Conservation (phyloP, 2,113 vertebrate species). For the Chrysemys picta region DNA sequence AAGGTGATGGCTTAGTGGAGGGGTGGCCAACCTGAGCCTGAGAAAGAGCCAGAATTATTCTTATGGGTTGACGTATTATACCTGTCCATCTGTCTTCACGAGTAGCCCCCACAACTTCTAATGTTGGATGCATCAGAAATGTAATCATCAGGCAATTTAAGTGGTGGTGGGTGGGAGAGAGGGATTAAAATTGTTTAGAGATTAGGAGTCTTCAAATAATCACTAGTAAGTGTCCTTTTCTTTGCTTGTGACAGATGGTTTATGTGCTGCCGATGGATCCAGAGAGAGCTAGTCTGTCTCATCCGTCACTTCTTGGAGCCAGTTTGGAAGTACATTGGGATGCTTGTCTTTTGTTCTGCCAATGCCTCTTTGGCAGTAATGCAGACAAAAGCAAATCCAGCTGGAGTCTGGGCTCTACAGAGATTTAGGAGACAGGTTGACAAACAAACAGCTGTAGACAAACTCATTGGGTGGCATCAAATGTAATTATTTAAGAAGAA, state of each 20-base stretch:
- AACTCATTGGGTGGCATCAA: neutral
- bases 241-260: constrained; percentile 27
- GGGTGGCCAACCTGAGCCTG: too few species aligned
- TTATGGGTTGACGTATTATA: neutral
- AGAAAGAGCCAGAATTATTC: neutral
- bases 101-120: constrained; percentile 9
- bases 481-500: neutral
- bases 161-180: neutral
- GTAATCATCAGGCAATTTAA: constrained; percentile 38
- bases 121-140: neutral
- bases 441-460: neutral
- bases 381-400: neutral
- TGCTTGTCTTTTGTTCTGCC: constrained; percentile 4
- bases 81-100: constrained; percentile 19
- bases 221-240: constrained; percentile 31
- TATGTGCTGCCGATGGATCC: constrained; percentile 21
- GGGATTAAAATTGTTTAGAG: constrained; percentile 32
- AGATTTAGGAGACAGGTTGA: neutral
- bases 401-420: neutral
- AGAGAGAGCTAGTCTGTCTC: neutral
- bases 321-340: neutral
- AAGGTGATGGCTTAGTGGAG: neutral
- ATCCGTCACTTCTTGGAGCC: neutral
- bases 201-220: constrained; percentile 34
- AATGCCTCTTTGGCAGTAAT: neutral